phyloP scores from a whole-genome alignment of 92 coral and sea anemone species.

The Heteractis magnifica region DNA sequence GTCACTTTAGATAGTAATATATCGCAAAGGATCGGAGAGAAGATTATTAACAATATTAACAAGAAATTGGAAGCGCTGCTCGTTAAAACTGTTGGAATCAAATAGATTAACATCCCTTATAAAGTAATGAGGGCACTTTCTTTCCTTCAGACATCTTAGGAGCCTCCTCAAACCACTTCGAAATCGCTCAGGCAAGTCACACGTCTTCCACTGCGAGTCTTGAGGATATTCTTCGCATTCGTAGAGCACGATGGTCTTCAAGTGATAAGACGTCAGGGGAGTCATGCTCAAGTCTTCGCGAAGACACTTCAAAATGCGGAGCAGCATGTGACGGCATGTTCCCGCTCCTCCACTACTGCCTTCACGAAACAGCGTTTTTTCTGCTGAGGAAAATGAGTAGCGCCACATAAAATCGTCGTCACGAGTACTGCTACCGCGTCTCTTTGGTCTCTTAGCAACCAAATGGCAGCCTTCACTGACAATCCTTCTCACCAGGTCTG shows the following conservation, averaged over 20 bases:
- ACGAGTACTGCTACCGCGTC: conserved; percentile 1
- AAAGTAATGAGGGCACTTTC: neutral
- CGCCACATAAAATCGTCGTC: conserved; percentile 52
- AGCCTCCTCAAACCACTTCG: neutral
- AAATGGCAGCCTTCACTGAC: conserved; percentile 62
- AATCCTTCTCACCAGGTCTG: conserved; percentile 31
- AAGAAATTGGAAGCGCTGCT: too few relatives aligned
- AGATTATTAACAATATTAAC: too few relatives aligned
- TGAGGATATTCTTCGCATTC: conserved; percentile 64
- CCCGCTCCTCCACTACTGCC: conserved; percentile 46
- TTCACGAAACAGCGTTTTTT: conserved; percentile 52
- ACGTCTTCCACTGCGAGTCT: conserved; percentile 37
- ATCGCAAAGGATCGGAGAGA: too few relatives aligned
- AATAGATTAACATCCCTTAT: neutral
- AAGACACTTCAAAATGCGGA: conserved; percentile 73
- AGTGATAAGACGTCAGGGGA: conserved; percentile 72
- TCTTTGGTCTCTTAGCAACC: conserved; percentile 70
- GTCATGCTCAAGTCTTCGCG: conserved; percentile 42
- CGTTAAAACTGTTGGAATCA: conserved; percentile 1
- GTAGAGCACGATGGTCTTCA: conserved; percentile 74
- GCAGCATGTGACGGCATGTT: conserved; percentile 59
- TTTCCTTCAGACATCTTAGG: neutral
- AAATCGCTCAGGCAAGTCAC: conserved; percentile 15
- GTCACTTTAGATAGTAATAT: too few relatives aligned
- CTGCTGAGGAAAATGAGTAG: conserved; percentile 70